phyloP scores from a whole-genome alignment of 1,140 invertebrate species.

The Drosophila truncata region DNA sequence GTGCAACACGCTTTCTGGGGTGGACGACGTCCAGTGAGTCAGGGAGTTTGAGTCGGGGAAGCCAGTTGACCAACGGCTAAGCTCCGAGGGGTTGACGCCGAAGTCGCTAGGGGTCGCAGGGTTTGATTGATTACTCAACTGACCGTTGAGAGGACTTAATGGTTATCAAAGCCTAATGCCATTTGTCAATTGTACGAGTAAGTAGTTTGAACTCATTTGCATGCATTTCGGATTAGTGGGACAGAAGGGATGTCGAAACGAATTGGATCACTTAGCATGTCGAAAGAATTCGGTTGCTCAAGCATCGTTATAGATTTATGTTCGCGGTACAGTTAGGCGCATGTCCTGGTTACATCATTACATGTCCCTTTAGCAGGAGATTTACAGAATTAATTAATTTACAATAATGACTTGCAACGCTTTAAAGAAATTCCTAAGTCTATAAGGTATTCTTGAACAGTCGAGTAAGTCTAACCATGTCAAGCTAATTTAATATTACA shows the following conservation, averaged over 20 bases:
- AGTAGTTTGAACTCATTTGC: slow-evolving; percentile 45
- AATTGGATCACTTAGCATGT: slow-evolving; percentile 4
- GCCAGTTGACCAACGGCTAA: slow-evolving; percentile 66
- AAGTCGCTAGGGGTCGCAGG: slow-evolving; percentile 22
- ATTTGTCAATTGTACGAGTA: slow-evolving; percentile 59
- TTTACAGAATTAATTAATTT: not conserved
- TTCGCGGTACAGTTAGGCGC: not conserved
- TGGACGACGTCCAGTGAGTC: slow-evolving; percentile 24
- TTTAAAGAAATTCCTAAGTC: too few relatives aligned
- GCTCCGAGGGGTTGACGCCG: slow-evolving; percentile 50
- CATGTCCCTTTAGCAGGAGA: not conserved
- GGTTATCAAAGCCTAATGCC: slow-evolving; percentile 67
- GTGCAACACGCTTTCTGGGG: slow-evolving; percentile 60
- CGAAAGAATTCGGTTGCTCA: slow-evolving; percentile 1
- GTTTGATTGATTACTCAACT: slow-evolving; percentile 80
- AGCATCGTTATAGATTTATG: slow-evolving; percentile 1
- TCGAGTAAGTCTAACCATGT: too few relatives aligned
- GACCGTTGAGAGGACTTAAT: slow-evolving; percentile 79
- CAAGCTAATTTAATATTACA: not conserved
- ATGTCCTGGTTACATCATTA: not conserved
- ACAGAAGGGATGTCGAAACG: slow-evolving; percentile 24
- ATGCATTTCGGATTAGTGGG: slow-evolving; percentile 46
- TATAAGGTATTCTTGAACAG: not conserved
- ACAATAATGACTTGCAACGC: not conserved
- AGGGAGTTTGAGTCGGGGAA: slow-evolving; percentile 4